Evolutionary conservation across 2,797 vertebrate species (phyloP).

Genomic region (Acestrorhynchus altus): DNA sequence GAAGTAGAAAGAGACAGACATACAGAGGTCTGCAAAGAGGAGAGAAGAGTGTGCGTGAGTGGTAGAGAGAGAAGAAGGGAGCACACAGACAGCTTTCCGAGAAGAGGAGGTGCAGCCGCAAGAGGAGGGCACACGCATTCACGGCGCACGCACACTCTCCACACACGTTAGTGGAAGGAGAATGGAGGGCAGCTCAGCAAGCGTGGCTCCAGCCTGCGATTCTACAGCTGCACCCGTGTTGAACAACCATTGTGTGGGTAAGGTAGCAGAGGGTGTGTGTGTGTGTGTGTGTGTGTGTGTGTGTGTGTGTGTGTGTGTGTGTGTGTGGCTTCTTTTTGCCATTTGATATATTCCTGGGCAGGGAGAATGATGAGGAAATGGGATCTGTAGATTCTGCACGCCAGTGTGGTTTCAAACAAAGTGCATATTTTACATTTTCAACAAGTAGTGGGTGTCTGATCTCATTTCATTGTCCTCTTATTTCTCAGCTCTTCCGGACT

Average conservation of each 20-base stretch:
- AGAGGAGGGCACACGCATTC: constrained; percentile 14
- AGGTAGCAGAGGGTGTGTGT: constrained; percentile 27
- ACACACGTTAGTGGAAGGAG: neutral
- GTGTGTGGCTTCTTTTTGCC: constrained; percentile 12
- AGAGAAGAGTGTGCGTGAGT: constrained; percentile 8
- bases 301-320: neutral
- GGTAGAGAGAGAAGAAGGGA: neutral
- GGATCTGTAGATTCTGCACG: neutral
- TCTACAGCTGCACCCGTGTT: constrained; percentile 38
- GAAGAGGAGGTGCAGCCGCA: neutral
- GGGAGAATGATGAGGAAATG: neutral
- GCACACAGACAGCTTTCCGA: constrained; percentile 2
- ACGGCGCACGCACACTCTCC: neutral
- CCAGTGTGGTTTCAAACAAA: neutral
- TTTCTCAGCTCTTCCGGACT: neutral
- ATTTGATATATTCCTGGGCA: neutral
- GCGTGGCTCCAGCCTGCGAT: constrained; percentile 46
- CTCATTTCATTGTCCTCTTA: neutral
- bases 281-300: constrained; percentile 14
- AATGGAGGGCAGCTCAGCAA: constrained; percentile 54
- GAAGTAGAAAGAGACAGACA: constrained; percentile 10
- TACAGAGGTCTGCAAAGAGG: neutral
- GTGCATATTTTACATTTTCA: neutral
- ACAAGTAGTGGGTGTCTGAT: neutral
- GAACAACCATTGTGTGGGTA: constrained; percentile 60